Conservation (phyloP, 2,888 invertebrate genomes). For the Ophion obscuratus region DNA sequence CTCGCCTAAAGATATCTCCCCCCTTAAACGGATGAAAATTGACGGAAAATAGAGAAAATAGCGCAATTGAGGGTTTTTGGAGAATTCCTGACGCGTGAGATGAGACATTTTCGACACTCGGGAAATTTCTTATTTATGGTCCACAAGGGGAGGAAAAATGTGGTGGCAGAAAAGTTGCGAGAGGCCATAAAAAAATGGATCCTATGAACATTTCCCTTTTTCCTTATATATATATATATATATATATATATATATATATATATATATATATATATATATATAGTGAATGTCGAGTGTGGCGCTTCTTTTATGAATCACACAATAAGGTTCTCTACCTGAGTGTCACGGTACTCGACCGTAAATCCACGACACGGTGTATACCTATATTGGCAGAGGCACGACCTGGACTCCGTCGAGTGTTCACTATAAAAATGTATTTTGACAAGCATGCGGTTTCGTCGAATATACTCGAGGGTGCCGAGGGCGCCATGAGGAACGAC, state of each 20-base stretch:
- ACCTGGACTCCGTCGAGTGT: constrained; percentile 5
- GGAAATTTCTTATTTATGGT: neutral
- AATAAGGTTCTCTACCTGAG: constrained; percentile 55
- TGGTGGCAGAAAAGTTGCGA: neutral
- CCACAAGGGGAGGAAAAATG: neutral
- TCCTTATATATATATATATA: neutral
- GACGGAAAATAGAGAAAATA: too few species aligned
- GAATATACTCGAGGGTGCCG: constrained; percentile 11
- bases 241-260: neutral
- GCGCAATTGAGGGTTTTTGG: neutral
- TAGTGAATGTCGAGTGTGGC: constrained; percentile 22
- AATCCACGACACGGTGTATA: constrained; percentile 35
- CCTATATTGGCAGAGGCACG: constrained; percentile 16
- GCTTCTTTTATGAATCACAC: constrained; percentile 33
- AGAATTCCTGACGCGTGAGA: neutral
- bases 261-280: too few species aligned
- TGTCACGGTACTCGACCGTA: constrained; percentile 57
- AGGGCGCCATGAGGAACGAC: neutral
- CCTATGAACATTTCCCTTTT: constrained; percentile 5
- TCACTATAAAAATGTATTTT: constrained; percentile 53
- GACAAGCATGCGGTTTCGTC: constrained; percentile 54
- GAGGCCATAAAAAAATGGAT: neutral
- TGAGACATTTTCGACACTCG: neutral
- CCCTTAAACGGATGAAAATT: too few species aligned
- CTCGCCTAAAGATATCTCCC: too few species aligned